Evolutionary conservation across 1,140 invertebrate genomes (phyloP).

Genomic region (Dryas iulia): DNA sequence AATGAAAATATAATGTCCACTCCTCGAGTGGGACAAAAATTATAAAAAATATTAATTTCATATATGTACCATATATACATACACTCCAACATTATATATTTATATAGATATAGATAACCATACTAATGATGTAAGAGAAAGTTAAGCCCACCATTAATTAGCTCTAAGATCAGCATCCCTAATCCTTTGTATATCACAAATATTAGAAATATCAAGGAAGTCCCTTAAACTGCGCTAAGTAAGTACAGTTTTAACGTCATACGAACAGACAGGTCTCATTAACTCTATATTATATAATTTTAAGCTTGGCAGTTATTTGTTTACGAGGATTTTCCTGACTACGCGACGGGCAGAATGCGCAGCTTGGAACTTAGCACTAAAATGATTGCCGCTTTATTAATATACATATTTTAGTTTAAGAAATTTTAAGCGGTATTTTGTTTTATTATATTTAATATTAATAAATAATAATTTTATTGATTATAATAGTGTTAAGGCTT

Average conservation of each 20-base stretch:
- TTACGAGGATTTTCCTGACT: neutral
- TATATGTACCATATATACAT: no score
- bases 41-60: no score
- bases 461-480: no score
- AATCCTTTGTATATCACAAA: neutral
- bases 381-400: neutral
- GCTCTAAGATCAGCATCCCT: neutral
- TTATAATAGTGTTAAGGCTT: no score
- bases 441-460: no score
- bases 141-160: neutral
- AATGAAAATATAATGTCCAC: no score
- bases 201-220: neutral
- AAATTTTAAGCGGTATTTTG: neutral
- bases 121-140: neutral
- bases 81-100: no score
- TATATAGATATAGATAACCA: no score
- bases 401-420: neutral
- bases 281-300: neutral
- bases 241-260: neutral
- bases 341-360: no score
- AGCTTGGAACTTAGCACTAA: neutral
- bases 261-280: neutral
- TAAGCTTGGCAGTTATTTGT: constrained; percentile 1
- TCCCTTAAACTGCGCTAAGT: neutral
- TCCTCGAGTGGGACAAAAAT: no score